Percentiles rank a stretch among this genome's conserved stretches.
phyloP scores from a whole-genome alignment of 2,888 invertebrate species.

The Cinara cedri region DNA sequence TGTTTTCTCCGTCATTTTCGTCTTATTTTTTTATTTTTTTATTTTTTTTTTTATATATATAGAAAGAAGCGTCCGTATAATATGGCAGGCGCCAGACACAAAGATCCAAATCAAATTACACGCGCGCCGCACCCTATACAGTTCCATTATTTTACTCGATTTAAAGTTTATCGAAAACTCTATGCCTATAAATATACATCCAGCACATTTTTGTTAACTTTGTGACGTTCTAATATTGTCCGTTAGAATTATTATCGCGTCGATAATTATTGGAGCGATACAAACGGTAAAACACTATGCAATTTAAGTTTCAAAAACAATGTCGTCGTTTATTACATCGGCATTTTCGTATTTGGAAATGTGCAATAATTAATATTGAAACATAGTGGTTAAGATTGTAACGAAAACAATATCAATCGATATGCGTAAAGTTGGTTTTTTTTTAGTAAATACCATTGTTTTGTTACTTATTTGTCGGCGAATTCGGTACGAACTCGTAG shows the following conservation, averaged over 20 bases:
- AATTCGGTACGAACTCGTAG: too few relatives aligned
- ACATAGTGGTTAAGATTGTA: too few relatives aligned
- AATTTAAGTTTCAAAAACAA: neutral
- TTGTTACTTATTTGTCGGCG: too few relatives aligned
- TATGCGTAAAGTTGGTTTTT: too few relatives aligned
- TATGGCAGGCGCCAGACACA: conserved; percentile 28
- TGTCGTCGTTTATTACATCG: neutral
- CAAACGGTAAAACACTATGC: neutral
- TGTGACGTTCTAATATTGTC: conserved; percentile 13
- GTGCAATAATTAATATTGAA: too few relatives aligned
- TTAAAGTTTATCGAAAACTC: conserved; percentile 39
- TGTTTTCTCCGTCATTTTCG: too few relatives aligned
- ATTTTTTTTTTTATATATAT: neutral
- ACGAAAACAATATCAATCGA: too few relatives aligned
- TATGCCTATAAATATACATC: too few relatives aligned
- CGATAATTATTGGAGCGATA: neutral
- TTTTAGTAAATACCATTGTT: too few relatives aligned
- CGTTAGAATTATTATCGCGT: neutral
- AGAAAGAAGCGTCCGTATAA: neutral
- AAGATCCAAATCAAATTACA: conserved; percentile 42
- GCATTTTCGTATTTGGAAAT: too few relatives aligned
- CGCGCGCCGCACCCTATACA: conserved; percentile 23
- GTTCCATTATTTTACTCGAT: conserved; percentile 17
- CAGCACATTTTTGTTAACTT: conserved; percentile 9
- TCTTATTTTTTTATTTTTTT: too few relatives aligned